Evolutionary conservation across 2,113 vertebrate species (phyloP).

Genomic region (Sinosuthora webbiana): DNA sequence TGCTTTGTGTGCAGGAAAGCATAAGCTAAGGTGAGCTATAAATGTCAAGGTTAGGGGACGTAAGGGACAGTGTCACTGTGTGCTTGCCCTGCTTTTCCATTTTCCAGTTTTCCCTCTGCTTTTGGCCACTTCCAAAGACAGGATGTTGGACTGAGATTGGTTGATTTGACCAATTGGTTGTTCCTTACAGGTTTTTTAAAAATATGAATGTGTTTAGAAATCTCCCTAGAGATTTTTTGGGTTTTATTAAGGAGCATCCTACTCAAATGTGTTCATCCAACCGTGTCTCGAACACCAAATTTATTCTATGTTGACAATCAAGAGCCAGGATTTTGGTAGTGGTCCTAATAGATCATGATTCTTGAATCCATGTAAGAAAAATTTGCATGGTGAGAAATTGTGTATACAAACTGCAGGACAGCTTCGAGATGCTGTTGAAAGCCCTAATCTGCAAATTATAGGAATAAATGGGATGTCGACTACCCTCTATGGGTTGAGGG

Average conservation of each 20-base stretch:
- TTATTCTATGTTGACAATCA: neutral
- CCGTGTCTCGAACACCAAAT: neutral
- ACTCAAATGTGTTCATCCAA: neutral
- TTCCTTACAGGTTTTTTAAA: neutral
- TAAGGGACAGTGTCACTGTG: neutral
- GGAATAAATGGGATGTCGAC: neutral
- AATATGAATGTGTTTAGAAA: neutral
- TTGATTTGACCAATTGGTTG: rapidly evolving
- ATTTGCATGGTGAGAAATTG: neutral
- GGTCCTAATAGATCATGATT: neutral
- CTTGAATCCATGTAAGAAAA: neutral
- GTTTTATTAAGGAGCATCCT: neutral
- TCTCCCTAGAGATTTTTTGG: neutral
- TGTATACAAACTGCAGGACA: neutral
- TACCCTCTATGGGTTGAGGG: neutral
- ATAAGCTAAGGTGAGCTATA: neutral
- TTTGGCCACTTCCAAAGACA: neutral
- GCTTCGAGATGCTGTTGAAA: neutral
- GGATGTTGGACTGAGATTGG: neutral
- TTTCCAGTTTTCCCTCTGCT: neutral
- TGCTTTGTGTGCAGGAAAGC: neutral
- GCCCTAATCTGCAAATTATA: neutral
- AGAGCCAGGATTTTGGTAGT: neutral
- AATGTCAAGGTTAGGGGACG: neutral
- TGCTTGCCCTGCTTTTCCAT: neutral